Evolutionary conservation across 2,797 vertebrate species (phyloP), one percentile per base, ranked within the genome.

Genomic region (Alectoris magna): DNA sequence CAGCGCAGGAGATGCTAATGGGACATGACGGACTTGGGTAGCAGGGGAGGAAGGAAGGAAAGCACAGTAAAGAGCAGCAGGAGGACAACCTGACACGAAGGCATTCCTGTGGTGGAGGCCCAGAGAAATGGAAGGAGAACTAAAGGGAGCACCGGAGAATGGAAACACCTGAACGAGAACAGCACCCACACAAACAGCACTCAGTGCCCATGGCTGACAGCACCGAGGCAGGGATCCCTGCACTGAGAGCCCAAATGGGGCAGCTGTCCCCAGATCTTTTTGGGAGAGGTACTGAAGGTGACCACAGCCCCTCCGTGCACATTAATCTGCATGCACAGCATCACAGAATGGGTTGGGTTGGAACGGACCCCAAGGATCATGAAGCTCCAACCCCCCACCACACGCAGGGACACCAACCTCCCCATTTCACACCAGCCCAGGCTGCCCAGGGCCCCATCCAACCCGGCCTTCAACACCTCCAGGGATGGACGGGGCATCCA

Each of bases 21-120:
- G 83, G 91, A 96, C 83, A 76, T 6, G 94, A 95, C 90, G 60
- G 90, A 88, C 71, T 81, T 68, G 88, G 44, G 91, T 2, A 87
- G 86, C 0, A 84, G 71, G 71, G 76, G 64, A 77, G 64, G 6
- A 6, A 75, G 43, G 15, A 39, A 3, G 43, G 36, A 23, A 76
- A 67, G 16, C 14, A 38, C 63, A 70, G 31, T 10, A 62, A 77
- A 64, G 49, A 84, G 67, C 41, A 62, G 80, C 38, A 63, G 80
- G 46, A 93, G 95, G 29, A 6, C 16, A 88, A 78, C 14, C 88
- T 95, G 95, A 95, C 93, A 67, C 3, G 1, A 88, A 48, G 83
- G 56, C 31, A 87, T 56, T 56, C 87, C 93, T 90, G 76, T 0
- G n/a, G 70, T 87, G 13, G 49, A 48, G 85, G 83, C 76, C 71